phyloP scores from a whole-genome alignment of 2,113 vertebrate genomes.

The Madoqua kirkii region DNA sequence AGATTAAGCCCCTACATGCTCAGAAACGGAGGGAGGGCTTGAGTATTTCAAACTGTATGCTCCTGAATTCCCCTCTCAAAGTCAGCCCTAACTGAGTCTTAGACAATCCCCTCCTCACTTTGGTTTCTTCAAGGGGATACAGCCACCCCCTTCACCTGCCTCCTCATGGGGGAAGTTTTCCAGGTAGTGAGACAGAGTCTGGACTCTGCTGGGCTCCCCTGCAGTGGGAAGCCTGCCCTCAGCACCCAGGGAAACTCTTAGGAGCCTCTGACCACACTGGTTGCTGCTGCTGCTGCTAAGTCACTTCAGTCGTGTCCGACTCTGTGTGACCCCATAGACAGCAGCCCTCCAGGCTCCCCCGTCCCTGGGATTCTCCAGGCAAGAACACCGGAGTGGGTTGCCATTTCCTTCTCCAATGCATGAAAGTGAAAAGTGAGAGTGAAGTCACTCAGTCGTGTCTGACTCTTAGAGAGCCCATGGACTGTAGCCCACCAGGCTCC shows the following conservation, averaged over 20 bases:
- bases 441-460: too few relatives aligned
- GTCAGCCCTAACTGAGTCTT: neutral
- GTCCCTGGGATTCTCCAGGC: too few relatives aligned
- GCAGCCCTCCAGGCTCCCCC: too few relatives aligned
- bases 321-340: too few relatives aligned
- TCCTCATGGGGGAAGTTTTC: neutral
- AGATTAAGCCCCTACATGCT: neutral
- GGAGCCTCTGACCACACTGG: neutral
- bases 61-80: neutral
- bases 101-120: neutral
- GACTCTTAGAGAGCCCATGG: too few relatives aligned
- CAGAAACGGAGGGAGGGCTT: neutral
- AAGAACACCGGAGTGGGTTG: too few relatives aligned
- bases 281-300: neutral
- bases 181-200: neutral
- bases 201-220: neutral
- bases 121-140: neutral
- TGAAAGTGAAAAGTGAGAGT: too few relatives aligned
- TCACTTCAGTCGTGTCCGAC: too few relatives aligned
- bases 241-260: neutral
- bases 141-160: neutral
- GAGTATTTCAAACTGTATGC: neutral
- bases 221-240: neutral
- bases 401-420: too few relatives aligned
- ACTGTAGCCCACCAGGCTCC: too few relatives aligned